phyloP scores from a whole-genome alignment of 2,113 vertebrate species.

The Cyphomyrus discorhynchus region DNA sequence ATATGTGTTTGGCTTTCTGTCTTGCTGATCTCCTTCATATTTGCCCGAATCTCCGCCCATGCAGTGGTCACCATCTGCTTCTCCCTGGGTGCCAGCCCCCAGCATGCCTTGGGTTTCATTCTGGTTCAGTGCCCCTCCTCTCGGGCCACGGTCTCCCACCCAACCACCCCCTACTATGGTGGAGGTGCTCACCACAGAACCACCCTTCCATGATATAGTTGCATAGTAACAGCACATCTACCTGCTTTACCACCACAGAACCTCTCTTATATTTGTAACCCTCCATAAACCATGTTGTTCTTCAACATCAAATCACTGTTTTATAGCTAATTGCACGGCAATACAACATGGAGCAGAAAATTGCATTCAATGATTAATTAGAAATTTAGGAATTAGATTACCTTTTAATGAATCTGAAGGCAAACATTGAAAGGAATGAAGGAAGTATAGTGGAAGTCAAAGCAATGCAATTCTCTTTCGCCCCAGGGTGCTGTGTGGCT shows the following conservation, averaged over 20 bases:
- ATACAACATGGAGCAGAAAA: not conserved
- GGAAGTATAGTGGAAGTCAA: not conserved
- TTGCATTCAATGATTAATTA: not conserved
- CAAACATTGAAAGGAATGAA: not conserved
- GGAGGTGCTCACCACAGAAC: not conserved
- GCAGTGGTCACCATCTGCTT: constrained; percentile 17
- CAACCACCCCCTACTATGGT: not conserved
- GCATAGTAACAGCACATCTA: not conserved
- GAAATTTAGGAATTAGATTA: not conserved
- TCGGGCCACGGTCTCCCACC: not conserved
- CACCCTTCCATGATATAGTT: not conserved
- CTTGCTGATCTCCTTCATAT: not conserved
- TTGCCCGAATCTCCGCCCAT: constrained; percentile 1
- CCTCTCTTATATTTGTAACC: not conserved
- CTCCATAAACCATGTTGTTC: not conserved
- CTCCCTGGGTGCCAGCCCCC: not conserved
- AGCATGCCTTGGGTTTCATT: constrained; percentile 13
- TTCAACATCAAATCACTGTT: not conserved
- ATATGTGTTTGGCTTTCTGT: constrained; percentile 18
- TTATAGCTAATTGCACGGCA: not conserved
- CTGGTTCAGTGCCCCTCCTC: not conserved
- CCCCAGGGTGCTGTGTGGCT: constrained; percentile 2
- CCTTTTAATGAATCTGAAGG: not conserved
- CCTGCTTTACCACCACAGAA: not conserved
- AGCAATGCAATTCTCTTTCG: constrained; percentile 10